phyloP scores from a whole-genome alignment of 2,888 invertebrate species.

The Lysandra bellargus region DNA sequence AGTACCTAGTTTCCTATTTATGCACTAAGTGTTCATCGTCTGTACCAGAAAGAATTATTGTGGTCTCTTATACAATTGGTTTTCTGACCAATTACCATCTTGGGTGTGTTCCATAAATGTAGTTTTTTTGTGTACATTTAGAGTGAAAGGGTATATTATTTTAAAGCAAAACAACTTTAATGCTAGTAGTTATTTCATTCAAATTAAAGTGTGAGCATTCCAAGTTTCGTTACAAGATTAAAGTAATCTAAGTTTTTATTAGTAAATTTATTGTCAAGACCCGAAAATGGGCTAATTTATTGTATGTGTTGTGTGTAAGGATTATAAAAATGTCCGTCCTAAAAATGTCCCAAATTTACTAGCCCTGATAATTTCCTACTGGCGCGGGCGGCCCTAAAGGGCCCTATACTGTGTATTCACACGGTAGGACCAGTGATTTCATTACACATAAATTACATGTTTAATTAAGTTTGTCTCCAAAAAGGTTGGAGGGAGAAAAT shows the following conservation, averaged over 20 bases:
- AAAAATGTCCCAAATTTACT: constrained; percentile 2
- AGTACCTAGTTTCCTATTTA: background rate
- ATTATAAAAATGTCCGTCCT: background rate
- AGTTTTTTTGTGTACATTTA: too few relatives aligned
- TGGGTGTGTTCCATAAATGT: too few relatives aligned
- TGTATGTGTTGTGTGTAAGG: background rate
- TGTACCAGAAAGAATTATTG: too few relatives aligned
- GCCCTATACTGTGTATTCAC: background rate
- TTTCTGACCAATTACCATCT: too few relatives aligned
- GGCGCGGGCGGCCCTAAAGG: background rate
- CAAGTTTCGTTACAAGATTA: too few relatives aligned
- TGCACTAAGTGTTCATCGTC: too few relatives aligned
- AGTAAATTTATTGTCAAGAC: background rate
- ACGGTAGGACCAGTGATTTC: background rate
- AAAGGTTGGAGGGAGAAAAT: background rate
- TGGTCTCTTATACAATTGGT: too few relatives aligned
- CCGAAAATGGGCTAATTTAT: background rate
- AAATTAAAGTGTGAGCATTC: too few relatives aligned
- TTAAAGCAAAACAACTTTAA: too few relatives aligned
- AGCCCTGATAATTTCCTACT: background rate
- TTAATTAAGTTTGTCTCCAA: background rate
- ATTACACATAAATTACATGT: background rate
- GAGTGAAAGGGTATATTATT: too few relatives aligned
- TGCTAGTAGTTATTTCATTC: too few relatives aligned
- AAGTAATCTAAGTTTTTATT: too few relatives aligned